Base-by-base conservation (phyloP, 2,888 invertebrate species). In the Hecatera dysodea region DNA sequence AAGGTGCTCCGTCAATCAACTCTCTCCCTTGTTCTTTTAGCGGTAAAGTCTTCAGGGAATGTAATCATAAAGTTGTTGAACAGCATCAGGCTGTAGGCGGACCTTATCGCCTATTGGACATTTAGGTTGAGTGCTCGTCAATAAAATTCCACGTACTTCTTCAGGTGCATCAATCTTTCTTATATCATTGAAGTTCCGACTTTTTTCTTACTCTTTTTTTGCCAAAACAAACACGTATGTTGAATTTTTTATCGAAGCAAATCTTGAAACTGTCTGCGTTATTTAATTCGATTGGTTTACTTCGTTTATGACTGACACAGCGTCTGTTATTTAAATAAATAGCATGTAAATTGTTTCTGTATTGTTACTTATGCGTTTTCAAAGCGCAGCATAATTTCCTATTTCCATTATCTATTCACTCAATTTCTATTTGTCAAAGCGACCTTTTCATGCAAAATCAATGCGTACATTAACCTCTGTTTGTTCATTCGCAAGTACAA, bases 101-200 rank as follows among this genome's bases (percentile, higher is more conserved):
- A 87, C 90, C 88, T 92, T 91, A 92, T 92, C 91, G 87, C 76
- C 88, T 88, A 90, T 88, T 89, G 88, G 92, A 94, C 92, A 93
- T 93, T 93, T 91, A 88, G 93, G 93, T 93, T 93, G 93, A 93
- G 91, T 90, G 90, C 88, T 88, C 83, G 85, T 85, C 84, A 83
- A 72, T 83, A 79, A 79, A 79, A 76, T 78, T 82, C 73, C 73
- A 73, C 60, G 80, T 76, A 72, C 71, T 79, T 82, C 75, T 73
- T 76, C 77, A 69, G 83, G 77, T 83, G 80, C 80, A 83, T 82
- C 82, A 75, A 82, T 85, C 77, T 82, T 85, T 77, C 80, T 68
- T 75, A 61, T 63, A 77, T 69, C 70, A 75, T 65, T 60, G 59
- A 62, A 75, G 69, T 80, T 57, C 79, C 59, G 46, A 69, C 44